These are phyloP conservation scores for Oryzias celebensis DNA, from an alignment of 2,113 vertebrate genomes.

Conservation along the genomic window DNA sequence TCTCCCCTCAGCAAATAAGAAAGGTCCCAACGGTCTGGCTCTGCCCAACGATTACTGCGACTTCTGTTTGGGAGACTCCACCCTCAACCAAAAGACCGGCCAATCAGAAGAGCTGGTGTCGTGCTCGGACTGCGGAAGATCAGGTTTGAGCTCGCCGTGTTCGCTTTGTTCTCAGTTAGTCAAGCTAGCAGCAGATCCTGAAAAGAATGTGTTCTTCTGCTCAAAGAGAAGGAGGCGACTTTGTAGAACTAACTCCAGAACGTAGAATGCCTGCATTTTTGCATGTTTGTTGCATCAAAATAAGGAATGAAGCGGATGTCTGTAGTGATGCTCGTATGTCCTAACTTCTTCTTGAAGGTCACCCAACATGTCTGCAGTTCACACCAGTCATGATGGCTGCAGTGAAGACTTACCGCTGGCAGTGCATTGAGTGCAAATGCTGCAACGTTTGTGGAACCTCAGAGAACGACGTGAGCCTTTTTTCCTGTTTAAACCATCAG, in stretches of 20 bases:
- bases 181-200: neutral
- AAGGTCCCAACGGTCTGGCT: slow-evolving; percentile 91
- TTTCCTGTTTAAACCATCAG: too few species aligned
- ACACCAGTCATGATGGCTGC: slow-evolving; percentile 96
- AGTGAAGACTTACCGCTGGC: slow-evolving; percentile 97
- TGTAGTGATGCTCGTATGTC: neutral
- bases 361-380: slow-evolving; percentile 95
- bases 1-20: slow-evolving; percentile 81
- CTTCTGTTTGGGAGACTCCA: slow-evolving; percentile 95
- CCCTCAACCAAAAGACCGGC: slow-evolving; percentile 95
- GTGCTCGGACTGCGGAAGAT: slow-evolving; percentile 95
- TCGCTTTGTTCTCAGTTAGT: neutral
- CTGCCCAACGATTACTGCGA: slow-evolving; percentile 97
- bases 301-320: too few species aligned
- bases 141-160: slow-evolving; percentile 72
- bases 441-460: slow-evolving; percentile 96
- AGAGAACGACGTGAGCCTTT: slow-evolving; percentile 88
- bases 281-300: too few species aligned
- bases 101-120: slow-evolving; percentile 95
- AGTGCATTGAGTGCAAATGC: slow-evolving; percentile 98
- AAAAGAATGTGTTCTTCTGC: neutral
- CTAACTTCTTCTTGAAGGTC: slow-evolving; percentile 70
- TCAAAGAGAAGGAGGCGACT: too few species aligned
- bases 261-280: too few species aligned
- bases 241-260: too few species aligned